A percentile compares a stretch with the other conserved stretches of the same genome.
Conservation (phyloP, 2,797 vertebrate species). For the Agapornis canus region DNA sequence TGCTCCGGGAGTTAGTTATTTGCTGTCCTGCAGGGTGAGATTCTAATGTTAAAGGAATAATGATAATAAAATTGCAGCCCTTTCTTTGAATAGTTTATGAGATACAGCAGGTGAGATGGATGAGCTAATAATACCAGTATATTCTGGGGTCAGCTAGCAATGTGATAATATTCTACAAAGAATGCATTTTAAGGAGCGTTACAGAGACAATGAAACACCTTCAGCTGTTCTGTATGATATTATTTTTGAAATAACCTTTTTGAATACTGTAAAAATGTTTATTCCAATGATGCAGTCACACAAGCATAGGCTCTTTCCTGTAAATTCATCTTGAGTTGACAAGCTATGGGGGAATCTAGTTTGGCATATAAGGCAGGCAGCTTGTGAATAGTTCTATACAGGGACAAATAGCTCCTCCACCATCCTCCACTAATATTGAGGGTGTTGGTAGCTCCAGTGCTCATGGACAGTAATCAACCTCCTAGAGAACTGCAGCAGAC, state of each 20-base stretch:
- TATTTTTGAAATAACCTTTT: background rate
- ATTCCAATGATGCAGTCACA: background rate
- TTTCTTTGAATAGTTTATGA: background rate
- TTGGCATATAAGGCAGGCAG: background rate
- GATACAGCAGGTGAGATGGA: background rate
- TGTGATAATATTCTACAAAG: background rate
- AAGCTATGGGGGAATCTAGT: background rate
- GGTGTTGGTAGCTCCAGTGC: background rate
- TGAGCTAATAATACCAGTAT: background rate
- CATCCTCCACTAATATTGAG: background rate
- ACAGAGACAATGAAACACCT: background rate
- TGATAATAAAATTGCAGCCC: background rate
- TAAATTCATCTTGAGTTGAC: background rate
- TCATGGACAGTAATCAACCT: rapidly evolving
- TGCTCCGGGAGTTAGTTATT: background rate
- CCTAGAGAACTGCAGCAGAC: background rate
- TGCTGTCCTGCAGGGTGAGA: background rate
- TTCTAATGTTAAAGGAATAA: background rate
- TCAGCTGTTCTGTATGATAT: background rate
- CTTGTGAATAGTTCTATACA: background rate
- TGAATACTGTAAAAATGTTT: background rate
- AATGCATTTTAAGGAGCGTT: background rate
- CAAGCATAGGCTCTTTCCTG: background rate
- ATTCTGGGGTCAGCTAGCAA: background rate
- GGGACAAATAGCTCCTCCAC: background rate